Evolutionary conservation across 2,113 vertebrate species (phyloP).

Genomic region (Alligator sinensis): DNA sequence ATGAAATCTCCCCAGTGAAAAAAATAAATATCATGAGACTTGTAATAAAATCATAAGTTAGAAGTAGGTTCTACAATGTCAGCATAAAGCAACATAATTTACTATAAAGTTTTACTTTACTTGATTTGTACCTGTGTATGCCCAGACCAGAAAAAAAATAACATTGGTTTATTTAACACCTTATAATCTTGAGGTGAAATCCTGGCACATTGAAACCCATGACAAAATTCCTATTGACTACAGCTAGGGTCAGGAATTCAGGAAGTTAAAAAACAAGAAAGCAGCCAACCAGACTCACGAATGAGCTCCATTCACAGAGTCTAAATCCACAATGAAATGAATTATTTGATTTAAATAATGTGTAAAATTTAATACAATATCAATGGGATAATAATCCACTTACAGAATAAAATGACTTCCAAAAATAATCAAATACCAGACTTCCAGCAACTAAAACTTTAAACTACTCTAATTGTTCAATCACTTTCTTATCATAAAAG

Average conservation of each 20-base stretch:
- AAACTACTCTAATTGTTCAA: slow-evolving; percentile 32
- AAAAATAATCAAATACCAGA: slow-evolving; percentile 43
- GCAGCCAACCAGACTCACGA: not conserved
- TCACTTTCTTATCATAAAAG: not conserved
- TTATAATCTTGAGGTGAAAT: not conserved
- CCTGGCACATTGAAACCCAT: not conserved
- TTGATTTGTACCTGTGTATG: not conserved
- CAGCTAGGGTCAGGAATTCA: not conserved
- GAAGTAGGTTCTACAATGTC: not conserved
- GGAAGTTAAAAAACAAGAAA: slow-evolving; percentile 34
- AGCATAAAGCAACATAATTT: not conserved
- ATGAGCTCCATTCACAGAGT: slow-evolving; percentile 18
- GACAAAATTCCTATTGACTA: not conserved
- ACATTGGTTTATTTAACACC: not conserved
- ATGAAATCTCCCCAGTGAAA: not conserved
- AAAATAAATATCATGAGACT: not conserved
- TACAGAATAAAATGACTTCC: slow-evolving; percentile 48
- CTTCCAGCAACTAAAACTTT: slow-evolving; percentile 20
- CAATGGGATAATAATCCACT: slow-evolving; percentile 26
- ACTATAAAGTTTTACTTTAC: not conserved
- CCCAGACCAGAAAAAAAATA: not conserved
- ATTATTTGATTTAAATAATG: slow-evolving; percentile 40
- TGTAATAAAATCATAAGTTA: not conserved
- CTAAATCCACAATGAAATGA: slow-evolving; percentile 31
- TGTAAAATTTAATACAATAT: slow-evolving; percentile 44